Evolutionary conservation across 2,888 invertebrate species (phyloP), one percentile per base, ranked within the genome.

Genomic region (Tenthredo amoena): DNA sequence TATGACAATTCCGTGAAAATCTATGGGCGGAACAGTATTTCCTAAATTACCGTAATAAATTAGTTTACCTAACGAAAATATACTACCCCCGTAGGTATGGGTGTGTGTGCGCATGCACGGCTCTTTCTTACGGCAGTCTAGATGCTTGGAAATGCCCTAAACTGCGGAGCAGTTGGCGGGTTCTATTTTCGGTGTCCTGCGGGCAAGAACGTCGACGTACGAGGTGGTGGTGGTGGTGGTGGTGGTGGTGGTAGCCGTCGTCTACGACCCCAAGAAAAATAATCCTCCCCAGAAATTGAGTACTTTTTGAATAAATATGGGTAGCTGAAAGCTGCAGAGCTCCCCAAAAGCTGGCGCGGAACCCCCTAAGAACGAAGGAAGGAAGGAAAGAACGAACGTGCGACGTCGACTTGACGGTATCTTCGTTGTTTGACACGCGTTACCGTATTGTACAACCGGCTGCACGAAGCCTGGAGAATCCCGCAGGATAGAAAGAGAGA

Each of bases 271-370:
- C 85, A 85, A 86, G 31, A 81, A 89, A 87, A 87, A 87, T 87
- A 88, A 88, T 87, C 86, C 87, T 87, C 87, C 76, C 85, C 79
- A 85, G 85, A 88, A 88, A 87, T 88, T 86, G 86, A 88, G 86
- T 83, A 87, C 85, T 88, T 88, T 88, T 87, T 86, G 86, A 87
- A 87, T 86, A 88, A 88, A 87, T 88, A 88, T 85, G 85, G 77
- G 62, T 86, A 83, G 85, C 86, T 85, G 68, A 62, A 81, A 50
- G 82, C 79, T 77, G 74, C 71, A 68, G 26, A 76, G 55, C 55
- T 21, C 37, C n/a, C 76, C 76, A 3, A 26, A 79, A 37, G 26
- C 50, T 40, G 62, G 26, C 15, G 31, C 55, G 6, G n/a, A 15
- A 55, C 43, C 43, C 62, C 37, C 9, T 7, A 47, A 37, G 65